These are phyloP conservation scores for Lepidostoma basale DNA, from an alignment of 1,140 invertebrate genomes.

Conservation along the genomic window DNA sequence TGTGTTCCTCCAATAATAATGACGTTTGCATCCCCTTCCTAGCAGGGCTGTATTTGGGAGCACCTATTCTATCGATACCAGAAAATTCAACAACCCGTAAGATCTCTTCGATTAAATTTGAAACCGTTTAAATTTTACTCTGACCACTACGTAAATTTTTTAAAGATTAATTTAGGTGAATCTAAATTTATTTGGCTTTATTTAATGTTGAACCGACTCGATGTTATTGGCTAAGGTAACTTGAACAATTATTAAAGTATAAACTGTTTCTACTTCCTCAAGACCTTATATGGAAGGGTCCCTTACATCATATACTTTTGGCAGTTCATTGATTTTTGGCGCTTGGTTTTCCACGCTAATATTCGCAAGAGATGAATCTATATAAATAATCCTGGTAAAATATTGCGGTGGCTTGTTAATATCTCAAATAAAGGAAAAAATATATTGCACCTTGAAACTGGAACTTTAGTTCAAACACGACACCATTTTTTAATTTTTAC, in stretches of 20 bases:
- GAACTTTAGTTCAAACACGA: background rate
- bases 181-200: background rate
- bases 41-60: constrained; percentile 30
- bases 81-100: constrained; percentile 11
- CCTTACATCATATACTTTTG: too few relatives aligned
- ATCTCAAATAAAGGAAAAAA: too few relatives aligned
- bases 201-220: background rate
- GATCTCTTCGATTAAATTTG: background rate
- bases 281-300: too few relatives aligned
- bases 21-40: constrained; percentile 34
- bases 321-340: too few relatives aligned
- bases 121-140: background rate
- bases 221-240: background rate
- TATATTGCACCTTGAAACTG: background rate
- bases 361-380: too few relatives aligned
- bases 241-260: background rate
- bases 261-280: background rate
- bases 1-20: constrained; percentile 25
- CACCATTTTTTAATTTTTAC: background rate
- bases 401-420: too few relatives aligned
- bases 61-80: background rate
- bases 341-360: too few relatives aligned
- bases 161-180: background rate
- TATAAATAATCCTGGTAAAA: too few relatives aligned
- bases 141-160: background rate